These are phyloP conservation scores for Iphiclides podalirius DNA, from an alignment of 2,888 invertebrate genomes.

Conservation along the genomic window DNA sequence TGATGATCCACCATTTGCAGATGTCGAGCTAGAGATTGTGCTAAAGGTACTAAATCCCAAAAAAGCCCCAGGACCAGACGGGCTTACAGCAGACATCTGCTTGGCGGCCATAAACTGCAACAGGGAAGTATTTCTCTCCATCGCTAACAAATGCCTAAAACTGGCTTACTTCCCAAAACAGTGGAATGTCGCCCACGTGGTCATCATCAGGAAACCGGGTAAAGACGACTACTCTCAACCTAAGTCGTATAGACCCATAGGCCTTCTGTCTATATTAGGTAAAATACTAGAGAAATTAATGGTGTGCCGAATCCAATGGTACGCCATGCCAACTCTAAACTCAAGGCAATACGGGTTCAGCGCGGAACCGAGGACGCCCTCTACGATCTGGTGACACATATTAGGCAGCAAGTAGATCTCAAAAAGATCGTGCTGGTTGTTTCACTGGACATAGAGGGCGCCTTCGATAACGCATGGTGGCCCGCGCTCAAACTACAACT, in stretches of 20 bases:
- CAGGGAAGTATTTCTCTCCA: conserved; percentile 19
- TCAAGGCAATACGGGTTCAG: too few relatives aligned
- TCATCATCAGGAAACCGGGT: conserved; percentile 28
- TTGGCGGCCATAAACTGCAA: conserved; percentile 7
- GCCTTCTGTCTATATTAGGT: conserved; percentile 29
- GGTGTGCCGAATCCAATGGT: background rate
- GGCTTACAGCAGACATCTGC: conserved; percentile 34
- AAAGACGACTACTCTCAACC: conserved; percentile 28
- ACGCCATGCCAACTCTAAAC: too few relatives aligned
- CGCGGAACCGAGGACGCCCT: background rate
- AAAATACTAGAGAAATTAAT: conserved; percentile 26
- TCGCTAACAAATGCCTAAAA: conserved; percentile 30
- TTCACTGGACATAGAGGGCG: conserved; percentile 29
- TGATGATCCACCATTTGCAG: too few relatives aligned
- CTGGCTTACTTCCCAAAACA: conserved; percentile 23
- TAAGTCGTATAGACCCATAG: conserved; percentile 31
- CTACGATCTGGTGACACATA: background rate
- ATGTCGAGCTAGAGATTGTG: conserved; percentile 17
- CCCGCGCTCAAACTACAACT: conserved; percentile 27
- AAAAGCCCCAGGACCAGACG: conserved; percentile 31
- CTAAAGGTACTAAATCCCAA: conserved; percentile 18
- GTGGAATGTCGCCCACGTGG: conserved; percentile 29
- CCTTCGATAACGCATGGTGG: conserved; percentile 41
- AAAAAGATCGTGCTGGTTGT: background rate
- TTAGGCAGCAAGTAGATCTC: background rate